Conservation (phyloP, 2,113 vertebrate species). For the Triplophysa tibetana region DNA sequence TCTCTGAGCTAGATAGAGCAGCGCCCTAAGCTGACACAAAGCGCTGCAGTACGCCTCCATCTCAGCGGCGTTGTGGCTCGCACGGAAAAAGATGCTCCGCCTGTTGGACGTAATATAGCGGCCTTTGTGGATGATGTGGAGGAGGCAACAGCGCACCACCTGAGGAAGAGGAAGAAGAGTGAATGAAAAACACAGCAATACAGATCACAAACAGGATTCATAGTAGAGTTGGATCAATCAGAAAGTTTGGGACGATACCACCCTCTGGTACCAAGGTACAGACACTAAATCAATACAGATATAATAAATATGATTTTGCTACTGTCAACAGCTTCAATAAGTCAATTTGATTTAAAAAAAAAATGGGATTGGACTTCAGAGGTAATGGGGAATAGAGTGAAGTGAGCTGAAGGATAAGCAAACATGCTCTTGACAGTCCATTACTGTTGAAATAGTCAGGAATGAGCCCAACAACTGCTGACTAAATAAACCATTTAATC, state of each 20-base stretch:
- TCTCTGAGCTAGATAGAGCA: conserved; percentile 84
- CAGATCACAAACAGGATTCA: too few species aligned
- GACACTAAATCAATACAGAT: too few species aligned
- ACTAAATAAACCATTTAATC: not conserved
- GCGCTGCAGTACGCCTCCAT: conserved; percentile 88
- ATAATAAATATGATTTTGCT: too few species aligned
- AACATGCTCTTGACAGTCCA: not conserved
- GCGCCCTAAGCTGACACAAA: conserved; percentile 85
- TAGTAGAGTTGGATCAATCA: too few species aligned
- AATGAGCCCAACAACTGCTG: not conserved
- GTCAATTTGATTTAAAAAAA: too few species aligned
- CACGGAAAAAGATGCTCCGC: conserved; percentile 87
- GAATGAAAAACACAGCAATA: not conserved
- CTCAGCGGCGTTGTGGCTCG: conserved; percentile 82
- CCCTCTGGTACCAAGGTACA: too few species aligned
- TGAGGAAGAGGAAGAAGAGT: conserved; percentile 43
- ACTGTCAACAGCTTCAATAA: too few species aligned
- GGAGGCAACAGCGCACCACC: conserved; percentile 84
- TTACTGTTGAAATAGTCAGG: too few species aligned
- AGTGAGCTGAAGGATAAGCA: not conserved
- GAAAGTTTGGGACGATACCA: too few species aligned
- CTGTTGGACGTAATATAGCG: conserved; percentile 85
- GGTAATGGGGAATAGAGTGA: conserved; percentile 19
- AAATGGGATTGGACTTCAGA: too few species aligned
- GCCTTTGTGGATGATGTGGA: conserved; percentile 87